Evolutionary conservation across 2,888 invertebrate species (phyloP).

Genomic region (Pammene fasciana): DNA sequence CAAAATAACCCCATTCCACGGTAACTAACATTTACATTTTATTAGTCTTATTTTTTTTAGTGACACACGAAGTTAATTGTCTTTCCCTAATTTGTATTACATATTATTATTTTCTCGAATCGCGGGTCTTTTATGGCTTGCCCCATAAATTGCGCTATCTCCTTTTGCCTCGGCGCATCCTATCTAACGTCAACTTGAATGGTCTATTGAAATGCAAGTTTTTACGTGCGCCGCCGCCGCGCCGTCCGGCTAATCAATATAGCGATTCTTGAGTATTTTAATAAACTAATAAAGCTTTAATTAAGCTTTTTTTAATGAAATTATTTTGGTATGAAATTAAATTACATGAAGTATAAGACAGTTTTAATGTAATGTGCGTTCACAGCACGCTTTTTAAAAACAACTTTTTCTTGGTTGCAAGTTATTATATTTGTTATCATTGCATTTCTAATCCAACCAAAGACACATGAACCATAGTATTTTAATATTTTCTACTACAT

Average conservation of each 20-base stretch:
- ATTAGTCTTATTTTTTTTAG: no score
- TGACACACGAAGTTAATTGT: no score
- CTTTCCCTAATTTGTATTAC: no score
- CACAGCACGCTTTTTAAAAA: not conserved
- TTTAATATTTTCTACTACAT: no score
- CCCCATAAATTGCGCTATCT: conserved; percentile 55
- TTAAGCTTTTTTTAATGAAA: not conserved
- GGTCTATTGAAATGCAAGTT: conserved; percentile 63
- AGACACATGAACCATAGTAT: no score
- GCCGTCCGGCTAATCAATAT: conserved; percentile 53
- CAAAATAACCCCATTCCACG: no score
- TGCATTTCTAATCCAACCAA: no score
- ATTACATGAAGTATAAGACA: not conserved
- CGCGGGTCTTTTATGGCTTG: conserved; percentile 44
- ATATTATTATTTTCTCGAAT: no score
- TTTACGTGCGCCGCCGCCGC: conserved; percentile 54
- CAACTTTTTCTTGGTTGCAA: not conserved
- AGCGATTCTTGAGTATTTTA: conserved; percentile 7
- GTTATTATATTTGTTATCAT: no score
- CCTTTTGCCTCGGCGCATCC: conserved; percentile 55
- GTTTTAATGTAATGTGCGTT: not conserved
- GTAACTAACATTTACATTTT: no score
- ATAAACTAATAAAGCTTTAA: conserved; percentile 4
- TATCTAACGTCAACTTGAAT: conserved; percentile 65
- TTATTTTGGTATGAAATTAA: not conserved